Evolutionary conservation across 1,140 invertebrate species (phyloP).

Genomic region (Limonius californicus): DNA sequence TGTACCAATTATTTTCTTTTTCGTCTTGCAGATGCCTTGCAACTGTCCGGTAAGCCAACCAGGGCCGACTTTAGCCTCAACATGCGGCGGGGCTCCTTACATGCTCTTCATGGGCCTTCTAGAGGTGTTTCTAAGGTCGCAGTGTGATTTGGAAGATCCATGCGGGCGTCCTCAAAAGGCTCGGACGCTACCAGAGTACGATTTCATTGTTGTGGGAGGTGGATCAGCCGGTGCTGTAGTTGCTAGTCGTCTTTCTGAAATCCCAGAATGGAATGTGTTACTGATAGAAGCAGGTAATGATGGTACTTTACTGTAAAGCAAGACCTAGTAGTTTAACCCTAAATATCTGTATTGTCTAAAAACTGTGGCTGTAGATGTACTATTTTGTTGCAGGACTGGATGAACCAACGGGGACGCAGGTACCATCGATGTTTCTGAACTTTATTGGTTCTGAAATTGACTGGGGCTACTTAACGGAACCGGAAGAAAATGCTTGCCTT

Average conservation of each 20-base stretch:
- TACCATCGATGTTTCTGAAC: conserved; percentile 81
- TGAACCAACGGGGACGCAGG: conserved; percentile 78
- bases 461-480: conserved; percentile 83
- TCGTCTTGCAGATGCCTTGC: conserved; percentile 35
- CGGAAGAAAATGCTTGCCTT: conserved; percentile 78
- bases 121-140: conserved; percentile 76
- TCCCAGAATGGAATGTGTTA: conserved; percentile 73
- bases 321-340: neutral
- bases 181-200: conserved; percentile 56
- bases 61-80: conserved; percentile 73
- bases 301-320: too few species aligned
- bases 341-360: too few species aligned
- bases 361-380: neutral
- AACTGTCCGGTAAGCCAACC: conserved; percentile 68
- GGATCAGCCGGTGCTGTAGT: conserved; percentile 82
- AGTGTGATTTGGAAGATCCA: conserved; percentile 80
- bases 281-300: conserved; percentile 72
- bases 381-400: conserved; percentile 47
- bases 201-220: conserved; percentile 84
- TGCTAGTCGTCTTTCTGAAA: conserved; percentile 74
- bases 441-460: conserved; percentile 79
- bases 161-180: conserved; percentile 63
- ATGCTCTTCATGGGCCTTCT: conserved; percentile 85
- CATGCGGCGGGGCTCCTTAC: conserved; percentile 74
- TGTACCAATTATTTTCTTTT: too few species aligned